Conservation (phyloP, 1,140 invertebrate genomes). For the Ceratina calcarata region DNA sequence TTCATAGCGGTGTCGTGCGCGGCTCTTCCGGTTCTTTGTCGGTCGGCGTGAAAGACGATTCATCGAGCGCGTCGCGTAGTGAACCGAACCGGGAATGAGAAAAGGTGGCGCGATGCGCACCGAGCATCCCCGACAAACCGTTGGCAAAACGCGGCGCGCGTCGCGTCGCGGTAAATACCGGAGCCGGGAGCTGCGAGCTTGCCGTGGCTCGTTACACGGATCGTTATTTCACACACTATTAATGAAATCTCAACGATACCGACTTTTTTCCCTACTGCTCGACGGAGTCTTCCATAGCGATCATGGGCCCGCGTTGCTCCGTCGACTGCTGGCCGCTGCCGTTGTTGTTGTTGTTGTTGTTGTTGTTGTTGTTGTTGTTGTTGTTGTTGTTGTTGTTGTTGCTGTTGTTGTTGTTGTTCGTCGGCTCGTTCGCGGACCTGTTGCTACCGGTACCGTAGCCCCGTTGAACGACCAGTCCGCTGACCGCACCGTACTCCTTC, state of each 20-base stretch:
- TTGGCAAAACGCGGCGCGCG: too few species aligned
- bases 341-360: constrained; percentile 13
- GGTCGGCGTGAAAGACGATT: neutral
- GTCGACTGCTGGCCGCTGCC: constrained; percentile 57
- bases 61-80: neutral
- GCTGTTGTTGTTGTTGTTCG: constrained; percentile 39
- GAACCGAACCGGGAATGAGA: too few species aligned
- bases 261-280: constrained; percentile 74
- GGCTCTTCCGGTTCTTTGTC: constrained; percentile 31
- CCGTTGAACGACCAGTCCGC: constrained; percentile 77
- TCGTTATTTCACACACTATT: constrained; percentile 56
- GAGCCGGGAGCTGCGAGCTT: constrained; percentile 52
- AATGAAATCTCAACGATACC: constrained; percentile 62
- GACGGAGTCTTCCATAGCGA: constrained; percentile 78
- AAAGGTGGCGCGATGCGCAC: too few species aligned
- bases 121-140: too few species aligned
- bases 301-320: constrained; percentile 71
- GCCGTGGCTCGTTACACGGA: constrained; percentile 40
- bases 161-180: neutral
- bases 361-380: too few species aligned
- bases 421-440: constrained; percentile 56
- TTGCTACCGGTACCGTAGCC: constrained; percentile 66
- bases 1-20: constrained; percentile 31
- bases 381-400: too few species aligned
- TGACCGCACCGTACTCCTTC: constrained; percentile 67